These are phyloP conservation scores for Drosophila orena DNA, from an alignment of 1,140 invertebrate species.

Conservation along the genomic window DNA sequence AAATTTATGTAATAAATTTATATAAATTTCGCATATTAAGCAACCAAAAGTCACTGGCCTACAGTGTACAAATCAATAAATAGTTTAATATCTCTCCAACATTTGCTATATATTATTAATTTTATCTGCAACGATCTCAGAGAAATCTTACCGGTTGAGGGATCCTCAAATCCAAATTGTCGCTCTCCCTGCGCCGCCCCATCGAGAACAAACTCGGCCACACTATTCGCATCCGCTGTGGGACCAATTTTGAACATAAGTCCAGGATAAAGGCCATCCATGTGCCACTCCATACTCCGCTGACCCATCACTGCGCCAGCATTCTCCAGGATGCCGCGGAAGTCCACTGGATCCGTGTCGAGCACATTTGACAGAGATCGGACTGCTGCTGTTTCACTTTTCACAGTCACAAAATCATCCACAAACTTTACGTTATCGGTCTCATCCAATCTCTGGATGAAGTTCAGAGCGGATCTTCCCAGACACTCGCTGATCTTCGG, in stretches of 20 bases:
- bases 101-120: no score
- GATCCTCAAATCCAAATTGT: conserved; percentile 85
- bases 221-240: conserved; percentile 86
- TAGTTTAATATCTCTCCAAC: no score
- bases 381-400: conserved; percentile 86
- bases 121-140: not conserved
- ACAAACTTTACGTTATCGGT: conserved; percentile 88
- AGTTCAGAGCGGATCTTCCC: conserved; percentile 88
- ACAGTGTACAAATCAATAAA: no score
- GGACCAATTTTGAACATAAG: conserved; percentile 90
- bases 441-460: conserved; percentile 88
- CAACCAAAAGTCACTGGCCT: no score
- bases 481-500: conserved; percentile 86
- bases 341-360: conserved; percentile 90
- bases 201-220: conserved; percentile 90
- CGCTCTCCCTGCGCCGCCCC: conserved; percentile 85
- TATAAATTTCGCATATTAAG: no score
- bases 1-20: no score
- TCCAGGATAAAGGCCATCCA: conserved; percentile 89
- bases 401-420: conserved; percentile 87
- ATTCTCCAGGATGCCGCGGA: conserved; percentile 89
- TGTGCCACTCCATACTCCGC: conserved; percentile 90
- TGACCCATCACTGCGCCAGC: conserved; percentile 89
- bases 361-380: conserved; percentile 86
- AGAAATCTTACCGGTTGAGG: conserved; percentile 83